Conservation (phyloP, 2,888 invertebrate genomes). For the Ptilodon capucinus region DNA sequence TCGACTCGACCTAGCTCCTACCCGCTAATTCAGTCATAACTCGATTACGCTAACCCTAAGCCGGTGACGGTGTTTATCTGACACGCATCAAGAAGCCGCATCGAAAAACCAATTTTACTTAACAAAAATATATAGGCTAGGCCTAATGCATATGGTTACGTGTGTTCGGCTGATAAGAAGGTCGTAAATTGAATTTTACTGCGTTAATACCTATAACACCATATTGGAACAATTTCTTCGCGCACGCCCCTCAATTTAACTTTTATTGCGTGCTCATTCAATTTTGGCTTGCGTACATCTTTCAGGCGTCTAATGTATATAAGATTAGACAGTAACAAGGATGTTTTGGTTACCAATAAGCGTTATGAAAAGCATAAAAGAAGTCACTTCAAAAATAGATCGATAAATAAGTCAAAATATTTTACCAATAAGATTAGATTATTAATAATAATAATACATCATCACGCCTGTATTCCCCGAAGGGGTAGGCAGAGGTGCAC, state of each 20-base stretch:
- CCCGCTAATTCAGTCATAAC: too few species aligned
- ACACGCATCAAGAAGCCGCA: not conserved
- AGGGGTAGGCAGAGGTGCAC: too few species aligned
- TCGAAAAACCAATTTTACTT: not conserved
- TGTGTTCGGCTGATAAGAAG: slow-evolving; percentile 6
- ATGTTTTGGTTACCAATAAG: too few species aligned
- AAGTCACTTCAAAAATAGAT: not conserved
- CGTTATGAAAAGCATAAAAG: too few species aligned
- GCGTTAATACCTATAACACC: slow-evolving; percentile 27
- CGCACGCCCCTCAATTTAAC: slow-evolving; percentile 15
- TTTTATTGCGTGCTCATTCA: slow-evolving; percentile 38
- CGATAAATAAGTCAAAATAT: too few species aligned
- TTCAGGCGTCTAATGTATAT: not conserved
- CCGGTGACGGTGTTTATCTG: not conserved
- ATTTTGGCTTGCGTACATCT: slow-evolving; percentile 24
- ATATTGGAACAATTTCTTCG: slow-evolving; percentile 28
- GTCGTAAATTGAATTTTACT: slow-evolving; percentile 34
- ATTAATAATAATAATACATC: too few species aligned
- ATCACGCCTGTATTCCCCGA: too few species aligned
- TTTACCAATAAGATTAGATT: too few species aligned
- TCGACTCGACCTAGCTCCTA: too few species aligned
- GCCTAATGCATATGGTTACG: not conserved
- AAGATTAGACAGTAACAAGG: not conserved
- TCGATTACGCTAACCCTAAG: too few species aligned
- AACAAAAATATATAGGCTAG: not conserved